Conservation (phyloP, 53 echinoderm and acorn worm species). For the Stichopus horrens region DNA sequence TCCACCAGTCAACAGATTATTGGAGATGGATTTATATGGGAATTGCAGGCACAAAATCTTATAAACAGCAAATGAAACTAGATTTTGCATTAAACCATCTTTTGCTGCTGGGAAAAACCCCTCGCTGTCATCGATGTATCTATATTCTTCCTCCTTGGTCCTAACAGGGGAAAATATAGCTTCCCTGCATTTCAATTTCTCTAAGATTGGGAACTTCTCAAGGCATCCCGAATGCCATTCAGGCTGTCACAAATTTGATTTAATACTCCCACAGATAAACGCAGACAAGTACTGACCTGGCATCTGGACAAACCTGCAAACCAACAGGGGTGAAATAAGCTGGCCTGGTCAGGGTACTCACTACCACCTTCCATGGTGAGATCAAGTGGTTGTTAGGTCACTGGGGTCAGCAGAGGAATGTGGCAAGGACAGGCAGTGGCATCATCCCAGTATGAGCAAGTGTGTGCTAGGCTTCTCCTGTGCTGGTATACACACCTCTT, state of each 20-base stretch:
- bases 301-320: background rate
- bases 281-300: background rate
- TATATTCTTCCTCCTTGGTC: no score
- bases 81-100: no score
- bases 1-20: no score
- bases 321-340: background rate
- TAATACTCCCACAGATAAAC: background rate
- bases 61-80: no score
- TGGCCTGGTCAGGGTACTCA: background rate
- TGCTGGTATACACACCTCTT: conserved; percentile 4
- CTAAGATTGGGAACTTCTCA: no score
- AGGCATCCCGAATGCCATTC: no score
- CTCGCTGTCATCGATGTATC: no score
- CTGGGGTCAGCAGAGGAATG: conserved; percentile 22
- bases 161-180: no score
- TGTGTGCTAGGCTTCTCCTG: background rate
- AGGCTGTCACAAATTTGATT: background rate
- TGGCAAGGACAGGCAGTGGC: background rate
- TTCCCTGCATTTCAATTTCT: no score
- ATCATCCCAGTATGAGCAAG: background rate
- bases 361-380: background rate
- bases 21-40: no score
- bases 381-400: conserved; percentile 28
- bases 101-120: no score
- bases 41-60: no score